A percentile compares a stretch with the other conserved stretches of the same genome.
phyloP scores from a whole-genome alignment of 1,140 invertebrate genomes.

The Drosophila tani region DNA sequence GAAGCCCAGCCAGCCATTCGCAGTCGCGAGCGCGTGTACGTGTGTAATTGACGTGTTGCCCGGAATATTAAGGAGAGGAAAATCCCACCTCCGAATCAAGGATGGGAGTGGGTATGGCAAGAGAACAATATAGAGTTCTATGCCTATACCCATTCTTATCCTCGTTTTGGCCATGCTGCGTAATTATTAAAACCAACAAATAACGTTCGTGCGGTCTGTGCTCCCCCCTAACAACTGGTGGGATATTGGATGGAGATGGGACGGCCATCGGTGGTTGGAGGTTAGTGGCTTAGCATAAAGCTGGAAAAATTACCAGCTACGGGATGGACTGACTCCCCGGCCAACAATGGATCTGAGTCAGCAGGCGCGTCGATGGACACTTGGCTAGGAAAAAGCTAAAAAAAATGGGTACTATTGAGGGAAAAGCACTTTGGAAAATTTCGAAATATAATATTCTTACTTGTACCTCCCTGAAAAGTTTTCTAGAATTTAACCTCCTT shows the following conservation, averaged over 20 bases:
- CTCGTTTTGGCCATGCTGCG: slow-evolving; percentile 52
- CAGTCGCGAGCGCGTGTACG: slow-evolving; percentile 56
- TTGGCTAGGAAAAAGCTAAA: slow-evolving; percentile 35
- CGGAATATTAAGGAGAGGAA: slow-evolving; percentile 75
- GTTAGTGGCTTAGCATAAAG: slow-evolving; percentile 56
- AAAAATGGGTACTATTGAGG: background rate
- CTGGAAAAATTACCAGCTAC: slow-evolving; percentile 59
- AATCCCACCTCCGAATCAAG: slow-evolving; percentile 17
- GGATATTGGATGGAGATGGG: slow-evolving; percentile 20
- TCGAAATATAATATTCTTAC: background rate
- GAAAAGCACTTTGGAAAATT: background rate
- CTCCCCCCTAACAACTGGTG: background rate
- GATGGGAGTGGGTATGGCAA: slow-evolving; percentile 6
- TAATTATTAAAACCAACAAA: slow-evolving; percentile 85
- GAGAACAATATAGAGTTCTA: slow-evolving; percentile 10
- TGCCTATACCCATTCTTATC: slow-evolving; percentile 24
- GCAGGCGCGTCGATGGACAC: slow-evolving; percentile 13
- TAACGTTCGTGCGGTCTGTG: slow-evolving; percentile 72
- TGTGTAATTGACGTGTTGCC: slow-evolving; percentile 80
- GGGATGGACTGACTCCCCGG: slow-evolving; percentile 27
- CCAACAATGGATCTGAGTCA: slow-evolving; percentile 48
- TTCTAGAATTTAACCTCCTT: too few species aligned
- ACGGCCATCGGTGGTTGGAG: slow-evolving; percentile 14
- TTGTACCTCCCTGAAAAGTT: background rate
- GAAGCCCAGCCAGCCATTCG: slow-evolving; percentile 37